Percentiles rank a stretch among this genome's conserved stretches.
Evolutionary conservation across 2,888 invertebrate genomes (phyloP).

Genomic region (Drosophila setosimentum): DNA sequence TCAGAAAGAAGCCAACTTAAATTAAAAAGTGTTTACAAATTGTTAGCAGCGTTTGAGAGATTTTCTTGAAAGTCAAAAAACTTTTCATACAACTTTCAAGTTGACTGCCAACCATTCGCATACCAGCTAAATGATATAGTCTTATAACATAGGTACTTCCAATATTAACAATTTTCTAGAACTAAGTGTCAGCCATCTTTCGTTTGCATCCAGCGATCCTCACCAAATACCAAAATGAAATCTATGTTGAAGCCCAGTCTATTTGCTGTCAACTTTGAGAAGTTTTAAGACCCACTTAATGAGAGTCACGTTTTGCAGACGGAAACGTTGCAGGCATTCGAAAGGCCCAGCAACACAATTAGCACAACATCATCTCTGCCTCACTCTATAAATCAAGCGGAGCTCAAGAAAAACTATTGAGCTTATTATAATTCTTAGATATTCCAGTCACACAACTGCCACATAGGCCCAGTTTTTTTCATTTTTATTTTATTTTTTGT

Average conservation of each 20-base stretch:
- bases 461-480: slow-evolving; percentile 31
- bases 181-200: background rate
- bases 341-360: slow-evolving; percentile 58
- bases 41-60: background rate
- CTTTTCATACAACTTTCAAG: background rate
- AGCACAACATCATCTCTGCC: slow-evolving; percentile 64
- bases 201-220: background rate
- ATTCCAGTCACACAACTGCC: slow-evolving; percentile 50
- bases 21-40: background rate
- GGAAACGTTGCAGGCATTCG: slow-evolving; percentile 25
- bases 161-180: background rate
- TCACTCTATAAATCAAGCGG: slow-evolving; percentile 52
- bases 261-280: slow-evolving; percentile 34
- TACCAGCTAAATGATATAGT: background rate
- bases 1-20: background rate
- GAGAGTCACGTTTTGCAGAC: slow-evolving; percentile 41
- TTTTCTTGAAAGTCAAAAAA: background rate
- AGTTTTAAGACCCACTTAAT: slow-evolving; percentile 25
- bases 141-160: background rate
- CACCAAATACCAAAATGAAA: slow-evolving; percentile 5
- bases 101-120: background rate
- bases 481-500: background rate
- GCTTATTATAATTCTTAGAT: slow-evolving; percentile 58
- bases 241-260: slow-evolving; percentile 21
- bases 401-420: slow-evolving; percentile 55